Evolutionary conservation across 2,113 vertebrate species (phyloP).

Genomic region (Petroica traversi): DNA sequence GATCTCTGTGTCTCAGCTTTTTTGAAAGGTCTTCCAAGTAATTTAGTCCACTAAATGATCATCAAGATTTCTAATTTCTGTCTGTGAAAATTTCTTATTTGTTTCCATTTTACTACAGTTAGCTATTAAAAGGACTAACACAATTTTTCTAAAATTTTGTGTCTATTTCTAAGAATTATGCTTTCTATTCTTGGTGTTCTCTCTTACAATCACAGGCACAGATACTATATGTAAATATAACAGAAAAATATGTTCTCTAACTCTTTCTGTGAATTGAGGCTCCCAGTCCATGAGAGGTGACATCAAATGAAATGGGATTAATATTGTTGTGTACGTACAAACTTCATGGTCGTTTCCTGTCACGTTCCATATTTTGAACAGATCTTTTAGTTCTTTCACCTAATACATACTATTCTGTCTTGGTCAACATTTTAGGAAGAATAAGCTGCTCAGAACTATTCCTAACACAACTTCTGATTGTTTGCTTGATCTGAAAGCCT

Average conservation of each 20-base stretch:
- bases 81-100: not conserved
- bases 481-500: constrained; percentile 11
- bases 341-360: not conserved
- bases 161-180: not conserved
- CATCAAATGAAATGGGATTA: not conserved
- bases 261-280: not conserved
- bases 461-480: not conserved
- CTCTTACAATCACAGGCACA: not conserved
- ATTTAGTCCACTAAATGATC: not conserved
- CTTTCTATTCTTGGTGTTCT: not conserved
- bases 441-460: not conserved
- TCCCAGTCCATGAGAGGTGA: not conserved
- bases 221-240: not conserved
- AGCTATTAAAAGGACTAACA: not conserved
- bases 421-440: not conserved
- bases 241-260: not conserved
- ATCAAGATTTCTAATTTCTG: not conserved
- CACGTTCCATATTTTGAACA: not conserved
- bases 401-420: constrained; percentile 8
- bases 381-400: not conserved
- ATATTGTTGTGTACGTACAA: not conserved
- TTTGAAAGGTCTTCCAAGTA: not conserved
- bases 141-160: not conserved
- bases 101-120: not conserved
- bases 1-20: not conserved